phyloP scores from a whole-genome alignment of 2,113 vertebrate species.

The Cynopterus brachyotis region DNA sequence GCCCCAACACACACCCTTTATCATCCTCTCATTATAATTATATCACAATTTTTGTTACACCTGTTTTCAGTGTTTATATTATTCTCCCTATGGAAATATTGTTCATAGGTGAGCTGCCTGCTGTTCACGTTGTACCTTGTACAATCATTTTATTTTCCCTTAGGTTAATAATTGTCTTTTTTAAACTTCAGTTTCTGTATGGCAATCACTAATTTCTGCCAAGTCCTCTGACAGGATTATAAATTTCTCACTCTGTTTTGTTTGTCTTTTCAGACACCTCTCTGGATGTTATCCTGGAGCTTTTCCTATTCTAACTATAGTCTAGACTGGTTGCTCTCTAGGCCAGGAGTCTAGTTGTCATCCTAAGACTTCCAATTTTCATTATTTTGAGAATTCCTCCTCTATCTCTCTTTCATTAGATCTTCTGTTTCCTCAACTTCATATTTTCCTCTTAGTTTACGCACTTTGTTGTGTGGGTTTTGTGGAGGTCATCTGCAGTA shows the following conservation, averaged over 20 bases:
- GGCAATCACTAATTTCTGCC: not conserved
- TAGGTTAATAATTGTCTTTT: constrained; percentile 30
- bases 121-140: not conserved
- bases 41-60: not conserved
- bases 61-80: constrained; percentile 6
- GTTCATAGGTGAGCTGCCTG: not conserved
- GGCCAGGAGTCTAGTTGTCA: not conserved
- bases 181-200: not conserved
- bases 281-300: not conserved
- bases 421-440: not conserved
- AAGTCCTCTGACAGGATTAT: not conserved
- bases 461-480: not conserved
- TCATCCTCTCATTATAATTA: not conserved
- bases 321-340: not conserved
- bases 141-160: constrained; percentile 29
- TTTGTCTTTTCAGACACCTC: not conserved
- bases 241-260: not conserved
- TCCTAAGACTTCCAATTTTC: not conserved
- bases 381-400: constrained; percentile 33
- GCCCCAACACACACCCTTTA: not conserved
- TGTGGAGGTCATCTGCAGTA: not conserved
- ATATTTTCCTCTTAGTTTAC: not conserved
- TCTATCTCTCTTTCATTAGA: not conserved
- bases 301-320: not conserved
- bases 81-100: constrained; percentile 35